Evolutionary conservation across 2,113 vertebrate species (phyloP).

Genomic region (Rhabdornis inornatus): DNA sequence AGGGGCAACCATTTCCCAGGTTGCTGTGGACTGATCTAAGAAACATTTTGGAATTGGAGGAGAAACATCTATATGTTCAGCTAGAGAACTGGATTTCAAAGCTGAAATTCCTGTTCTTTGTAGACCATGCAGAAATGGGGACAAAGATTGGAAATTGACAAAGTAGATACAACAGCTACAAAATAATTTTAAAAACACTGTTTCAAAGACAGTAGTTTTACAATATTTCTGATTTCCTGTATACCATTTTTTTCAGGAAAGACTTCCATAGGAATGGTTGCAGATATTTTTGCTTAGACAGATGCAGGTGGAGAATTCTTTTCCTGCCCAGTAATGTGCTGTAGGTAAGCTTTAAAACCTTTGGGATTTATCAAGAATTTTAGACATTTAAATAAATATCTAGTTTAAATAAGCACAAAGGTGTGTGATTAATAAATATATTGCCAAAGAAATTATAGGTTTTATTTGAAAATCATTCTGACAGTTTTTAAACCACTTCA

Average conservation of each 20-base stretch:
- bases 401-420: neutral
- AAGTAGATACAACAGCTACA: rapidly evolving
- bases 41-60: neutral
- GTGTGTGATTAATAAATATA: neutral
- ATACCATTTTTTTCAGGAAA: neutral
- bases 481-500: neutral
- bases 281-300: neutral
- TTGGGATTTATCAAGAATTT: neutral
- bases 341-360: neutral
- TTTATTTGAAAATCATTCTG: neutral
- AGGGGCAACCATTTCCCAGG: neutral
- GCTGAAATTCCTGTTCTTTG: neutral
- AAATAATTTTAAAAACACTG: neutral
- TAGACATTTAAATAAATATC: neutral
- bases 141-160: neutral
- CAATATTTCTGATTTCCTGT: neutral
- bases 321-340: rapidly evolving
- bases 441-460: neutral
- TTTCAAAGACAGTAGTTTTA: neutral
- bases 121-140: neutral
- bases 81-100: neutral
- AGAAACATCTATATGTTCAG: neutral
- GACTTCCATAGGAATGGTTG: neutral
- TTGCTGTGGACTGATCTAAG: neutral
- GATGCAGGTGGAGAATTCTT: neutral